Conservation (phyloP, 2,797 vertebrate genomes). For the Megaceryle alcyon region DNA sequence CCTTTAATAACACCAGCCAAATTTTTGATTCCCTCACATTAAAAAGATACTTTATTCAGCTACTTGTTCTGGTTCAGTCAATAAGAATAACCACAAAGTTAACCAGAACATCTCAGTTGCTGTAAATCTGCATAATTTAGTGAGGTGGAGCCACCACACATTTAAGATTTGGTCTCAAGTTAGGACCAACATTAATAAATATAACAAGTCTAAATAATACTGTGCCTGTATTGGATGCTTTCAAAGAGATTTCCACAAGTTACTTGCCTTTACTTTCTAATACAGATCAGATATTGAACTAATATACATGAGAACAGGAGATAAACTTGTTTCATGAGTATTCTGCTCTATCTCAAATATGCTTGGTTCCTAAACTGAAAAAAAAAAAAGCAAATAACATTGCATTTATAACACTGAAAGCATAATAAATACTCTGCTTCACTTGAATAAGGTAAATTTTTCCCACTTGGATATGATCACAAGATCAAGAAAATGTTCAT, state of each 20-base stretch:
- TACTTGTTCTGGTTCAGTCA: not conserved
- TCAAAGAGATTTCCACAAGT: not conserved
- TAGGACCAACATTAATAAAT: not conserved
- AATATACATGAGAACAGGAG: not conserved
- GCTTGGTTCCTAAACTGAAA: not conserved
- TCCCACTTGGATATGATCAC: not conserved
- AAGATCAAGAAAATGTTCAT: not conserved
- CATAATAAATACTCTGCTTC: not conserved
- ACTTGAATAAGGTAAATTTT: not conserved
- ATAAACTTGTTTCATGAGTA: not conserved
- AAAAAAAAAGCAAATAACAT: not conserved
- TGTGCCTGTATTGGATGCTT: not conserved
- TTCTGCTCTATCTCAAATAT: not conserved
- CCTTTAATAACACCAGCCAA: not conserved
- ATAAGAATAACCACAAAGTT: not conserved
- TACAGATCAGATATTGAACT: not conserved
- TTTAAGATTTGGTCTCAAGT: not conserved
- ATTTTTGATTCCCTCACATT: not conserved
- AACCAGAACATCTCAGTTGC: not conserved
- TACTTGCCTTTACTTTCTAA: not conserved
- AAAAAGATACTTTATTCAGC: not conserved
- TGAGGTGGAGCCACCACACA: not conserved
- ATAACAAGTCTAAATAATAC: not conserved
- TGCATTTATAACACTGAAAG: not conserved
- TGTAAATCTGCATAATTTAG: not conserved